Evolutionary conservation across 2,888 invertebrate species (phyloP).

Genomic region (Ennomos quercinarius): DNA sequence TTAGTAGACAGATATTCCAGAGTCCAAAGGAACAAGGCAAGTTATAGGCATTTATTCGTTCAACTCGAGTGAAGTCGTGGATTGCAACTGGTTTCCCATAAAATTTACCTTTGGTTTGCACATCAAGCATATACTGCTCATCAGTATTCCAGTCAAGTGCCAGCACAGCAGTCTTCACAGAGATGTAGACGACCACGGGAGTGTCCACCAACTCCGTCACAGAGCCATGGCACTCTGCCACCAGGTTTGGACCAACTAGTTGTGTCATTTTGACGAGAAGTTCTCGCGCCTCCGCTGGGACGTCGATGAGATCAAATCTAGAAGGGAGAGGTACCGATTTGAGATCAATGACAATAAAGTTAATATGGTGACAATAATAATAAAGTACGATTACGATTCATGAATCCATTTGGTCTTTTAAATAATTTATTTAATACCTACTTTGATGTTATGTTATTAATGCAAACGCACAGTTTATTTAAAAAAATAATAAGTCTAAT

Average conservation of each 20-base stretch:
- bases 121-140: conserved; percentile 88
- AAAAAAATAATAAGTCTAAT: no score
- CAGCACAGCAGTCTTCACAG: conserved; percentile 76
- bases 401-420: no score
- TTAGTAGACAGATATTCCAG: no score
- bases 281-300: conserved; percentile 73
- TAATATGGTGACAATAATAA: no score
- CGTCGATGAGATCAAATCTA: conserved; percentile 82
- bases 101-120: conserved; percentile 82
- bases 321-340: conserved; percentile 12
- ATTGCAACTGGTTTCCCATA: no score
- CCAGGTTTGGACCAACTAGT: conserved; percentile 83
- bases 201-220: conserved; percentile 73
- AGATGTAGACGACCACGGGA: conserved; percentile 85
- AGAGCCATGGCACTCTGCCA: conserved; percentile 84
- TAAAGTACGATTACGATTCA: no score
- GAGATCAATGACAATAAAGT: not conserved
- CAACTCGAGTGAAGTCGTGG: no score
- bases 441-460: no score
- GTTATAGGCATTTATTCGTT: no score
- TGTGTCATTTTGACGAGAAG: conserved; percentile 84
- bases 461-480: no score
- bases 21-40: no score
- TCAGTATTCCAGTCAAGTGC: conserved; percentile 88
- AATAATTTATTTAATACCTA: no score